These are phyloP conservation scores for Melinaea menophilus DNA, from an alignment of 2,888 invertebrate genomes.

Conservation along the genomic window DNA sequence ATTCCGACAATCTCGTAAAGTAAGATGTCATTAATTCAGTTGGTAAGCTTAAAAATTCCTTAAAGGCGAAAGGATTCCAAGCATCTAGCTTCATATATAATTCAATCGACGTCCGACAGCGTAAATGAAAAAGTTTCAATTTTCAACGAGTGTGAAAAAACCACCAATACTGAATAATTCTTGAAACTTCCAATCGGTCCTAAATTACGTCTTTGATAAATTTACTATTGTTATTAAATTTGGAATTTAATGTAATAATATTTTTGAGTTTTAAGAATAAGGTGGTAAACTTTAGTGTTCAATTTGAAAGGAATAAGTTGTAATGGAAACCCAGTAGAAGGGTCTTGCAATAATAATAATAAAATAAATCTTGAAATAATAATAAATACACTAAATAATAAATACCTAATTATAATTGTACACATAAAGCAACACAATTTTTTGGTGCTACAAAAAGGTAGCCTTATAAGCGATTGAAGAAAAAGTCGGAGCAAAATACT, in stretches of 20 bases:
- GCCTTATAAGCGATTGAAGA: too few relatives aligned
- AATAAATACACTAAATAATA: too few relatives aligned
- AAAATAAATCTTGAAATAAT: too few relatives aligned
- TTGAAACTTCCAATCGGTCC: too few relatives aligned
- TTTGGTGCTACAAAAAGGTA: too few relatives aligned
- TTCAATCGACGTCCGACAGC: slow-evolving; percentile 66
- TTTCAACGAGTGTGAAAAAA: slow-evolving; percentile 73
- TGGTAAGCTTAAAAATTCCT: slow-evolving; percentile 56
- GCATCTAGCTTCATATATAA: slow-evolving; percentile 65
- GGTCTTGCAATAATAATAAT: too few relatives aligned
- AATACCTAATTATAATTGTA: too few relatives aligned
- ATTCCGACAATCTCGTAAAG: slow-evolving; percentile 13
- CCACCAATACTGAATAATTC: too few relatives aligned
- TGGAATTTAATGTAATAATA: slow-evolving; percentile 36
- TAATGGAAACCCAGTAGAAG: too few relatives aligned
- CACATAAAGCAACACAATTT: too few relatives aligned
- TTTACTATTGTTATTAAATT: slow-evolving; percentile 27
- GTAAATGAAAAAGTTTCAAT: slow-evolving; percentile 76
- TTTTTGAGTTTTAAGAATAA: background rate
- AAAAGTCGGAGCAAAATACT: too few relatives aligned
- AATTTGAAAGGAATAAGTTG: too few relatives aligned
- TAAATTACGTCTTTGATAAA: slow-evolving; percentile 54
- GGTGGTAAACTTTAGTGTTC: slow-evolving; percentile 7
- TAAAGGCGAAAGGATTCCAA: slow-evolving; percentile 56
- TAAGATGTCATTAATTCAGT: slow-evolving; percentile 62